phyloP scores from a whole-genome alignment of 2,113 vertebrate species.

The Chaetodon auriga region DNA sequence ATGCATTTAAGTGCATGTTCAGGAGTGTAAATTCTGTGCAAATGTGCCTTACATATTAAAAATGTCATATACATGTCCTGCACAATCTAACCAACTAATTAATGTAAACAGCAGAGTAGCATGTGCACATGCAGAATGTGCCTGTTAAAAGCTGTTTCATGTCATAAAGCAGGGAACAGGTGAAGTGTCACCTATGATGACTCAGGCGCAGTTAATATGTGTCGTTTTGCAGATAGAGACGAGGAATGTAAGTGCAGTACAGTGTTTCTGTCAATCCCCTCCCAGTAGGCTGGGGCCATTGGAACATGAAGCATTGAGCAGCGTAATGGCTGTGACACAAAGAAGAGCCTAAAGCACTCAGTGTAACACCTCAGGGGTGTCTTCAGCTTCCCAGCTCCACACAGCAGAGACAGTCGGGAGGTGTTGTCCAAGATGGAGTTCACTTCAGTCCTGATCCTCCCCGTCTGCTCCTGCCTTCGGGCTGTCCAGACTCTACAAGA shows the following conservation, averaged over 20 bases:
- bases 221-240: background rate
- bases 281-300: slow-evolving; percentile 38
- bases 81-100: background rate
- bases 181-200: background rate
- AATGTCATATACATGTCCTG: background rate
- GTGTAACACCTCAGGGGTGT: slow-evolving; percentile 61
- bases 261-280: slow-evolving; percentile 24
- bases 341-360: slow-evolving; percentile 65
- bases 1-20: background rate
- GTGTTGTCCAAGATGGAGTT: slow-evolving; percentile 55
- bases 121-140: background rate
- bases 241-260: slow-evolving; percentile 3
- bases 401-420: slow-evolving; percentile 38
- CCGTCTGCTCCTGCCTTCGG: slow-evolving; percentile 50
- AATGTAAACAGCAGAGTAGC: background rate
- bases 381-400: slow-evolving; percentile 62
- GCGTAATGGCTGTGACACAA: slow-evolving; percentile 54
- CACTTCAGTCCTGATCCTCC: slow-evolving; percentile 53
- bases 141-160: background rate
- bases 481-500: slow-evolving; percentile 49
- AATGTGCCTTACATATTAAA: background rate
- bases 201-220: slow-evolving; percentile 7
- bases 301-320: slow-evolving; percentile 59
- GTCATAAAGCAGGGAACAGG: background rate
- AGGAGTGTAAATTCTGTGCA: background rate